phyloP scores from a whole-genome alignment of 2,888 invertebrate genomes.

The Drosophila limbata region DNA sequence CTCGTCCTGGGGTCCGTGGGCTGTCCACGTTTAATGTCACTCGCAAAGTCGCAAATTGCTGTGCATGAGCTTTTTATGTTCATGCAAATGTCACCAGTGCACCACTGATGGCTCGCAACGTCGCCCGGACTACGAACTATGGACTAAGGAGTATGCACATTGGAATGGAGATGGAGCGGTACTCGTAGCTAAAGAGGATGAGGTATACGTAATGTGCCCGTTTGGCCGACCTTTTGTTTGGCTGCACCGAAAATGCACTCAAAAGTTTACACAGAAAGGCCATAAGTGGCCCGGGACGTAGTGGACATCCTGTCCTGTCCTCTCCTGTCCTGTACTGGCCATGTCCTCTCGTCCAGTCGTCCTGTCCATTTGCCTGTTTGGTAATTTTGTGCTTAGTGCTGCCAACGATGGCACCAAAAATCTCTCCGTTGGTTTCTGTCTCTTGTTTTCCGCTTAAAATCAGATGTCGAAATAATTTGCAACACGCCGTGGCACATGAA shows the following conservation, averaged over 20 bases:
- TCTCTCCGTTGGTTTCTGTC: constrained; percentile 68
- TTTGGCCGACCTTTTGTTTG: constrained; percentile 75
- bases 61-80: constrained; percentile 83
- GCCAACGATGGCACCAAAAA: constrained; percentile 51
- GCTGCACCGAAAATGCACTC: constrained; percentile 78
- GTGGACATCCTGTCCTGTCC: constrained; percentile 9
- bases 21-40: constrained; percentile 81
- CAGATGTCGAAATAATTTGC: constrained; percentile 85
- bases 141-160: constrained; percentile 17
- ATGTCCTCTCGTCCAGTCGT: constrained; percentile 38
- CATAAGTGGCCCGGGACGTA: constrained; percentile 67
- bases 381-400: constrained; percentile 79
- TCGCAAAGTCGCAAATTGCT: constrained; percentile 83
- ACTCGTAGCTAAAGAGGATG: background rate
- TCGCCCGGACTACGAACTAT: constrained; percentile 28
- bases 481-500: constrained; percentile 74
- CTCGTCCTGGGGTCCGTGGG: constrained; percentile 22
- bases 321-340: constrained; percentile 1
- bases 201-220: constrained; percentile 61
- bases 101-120: constrained; percentile 58
- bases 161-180: background rate
- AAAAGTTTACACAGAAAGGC: constrained; percentile 79
- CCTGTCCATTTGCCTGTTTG: constrained; percentile 69
- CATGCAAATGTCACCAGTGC: constrained; percentile 78
- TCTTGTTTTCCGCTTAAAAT: constrained; percentile 85